Conservation (phyloP, 2,113 vertebrate species). For the Ailuropoda melanoleuca region DNA sequence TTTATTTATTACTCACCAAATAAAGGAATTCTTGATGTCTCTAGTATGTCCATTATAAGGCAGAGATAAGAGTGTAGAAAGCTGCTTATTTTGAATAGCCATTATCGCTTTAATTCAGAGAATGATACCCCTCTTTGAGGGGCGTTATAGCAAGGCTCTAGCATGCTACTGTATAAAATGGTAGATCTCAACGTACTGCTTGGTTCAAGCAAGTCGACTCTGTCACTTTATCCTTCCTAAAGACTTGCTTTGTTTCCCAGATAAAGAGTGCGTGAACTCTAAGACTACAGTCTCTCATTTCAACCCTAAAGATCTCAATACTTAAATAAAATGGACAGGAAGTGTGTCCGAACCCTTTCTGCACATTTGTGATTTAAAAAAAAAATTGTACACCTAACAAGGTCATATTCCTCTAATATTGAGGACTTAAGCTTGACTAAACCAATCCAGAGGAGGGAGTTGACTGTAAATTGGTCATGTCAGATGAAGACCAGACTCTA, state of each 20-base stretch:
- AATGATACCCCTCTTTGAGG: neutral
- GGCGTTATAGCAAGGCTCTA: neutral
- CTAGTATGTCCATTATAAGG: neutral
- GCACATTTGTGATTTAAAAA: neutral
- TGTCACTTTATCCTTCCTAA: neutral
- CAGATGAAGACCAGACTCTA: neutral
- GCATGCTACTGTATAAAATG: neutral
- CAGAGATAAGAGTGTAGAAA: neutral
- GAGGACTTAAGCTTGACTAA: neutral
- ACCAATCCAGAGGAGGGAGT: neutral
- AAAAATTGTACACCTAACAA: neutral
- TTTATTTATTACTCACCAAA: slow-evolving; percentile 27
- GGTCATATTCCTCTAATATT: neutral
- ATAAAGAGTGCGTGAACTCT: neutral
- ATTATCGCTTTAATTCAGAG: neutral
- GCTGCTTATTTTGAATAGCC: neutral
- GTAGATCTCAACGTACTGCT: neutral
- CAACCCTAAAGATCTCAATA: neutral
- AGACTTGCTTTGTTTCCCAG: slow-evolving; percentile 25
- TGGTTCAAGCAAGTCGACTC: neutral
- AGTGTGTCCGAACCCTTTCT: neutral
- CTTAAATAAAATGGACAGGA: neutral
- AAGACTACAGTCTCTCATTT: slow-evolving; percentile 16
- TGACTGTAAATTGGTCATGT: neutral
- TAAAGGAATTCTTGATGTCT: slow-evolving; percentile 25